Evolutionary conservation across 2,113 vertebrate genomes (phyloP).

Genomic region (Melanocharis versteri): DNA sequence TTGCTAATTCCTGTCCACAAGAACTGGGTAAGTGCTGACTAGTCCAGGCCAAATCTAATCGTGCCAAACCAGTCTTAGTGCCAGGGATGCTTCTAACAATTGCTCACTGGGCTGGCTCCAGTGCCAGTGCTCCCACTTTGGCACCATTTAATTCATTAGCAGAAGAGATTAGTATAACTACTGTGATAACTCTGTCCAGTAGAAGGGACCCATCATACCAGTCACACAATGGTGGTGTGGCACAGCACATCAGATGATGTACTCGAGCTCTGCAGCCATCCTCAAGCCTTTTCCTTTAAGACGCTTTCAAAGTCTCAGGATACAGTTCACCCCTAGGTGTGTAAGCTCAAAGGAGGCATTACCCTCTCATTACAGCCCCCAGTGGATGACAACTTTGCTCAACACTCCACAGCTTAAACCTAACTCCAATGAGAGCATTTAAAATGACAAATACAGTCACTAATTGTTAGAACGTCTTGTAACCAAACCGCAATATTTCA

Average conservation of each 20-base stretch:
- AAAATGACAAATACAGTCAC: neutral
- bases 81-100: neutral
- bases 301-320: neutral
- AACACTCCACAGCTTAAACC: neutral
- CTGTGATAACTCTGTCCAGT: neutral
- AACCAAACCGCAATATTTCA: neutral
- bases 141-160: neutral
- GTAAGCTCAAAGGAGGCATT: neutral
- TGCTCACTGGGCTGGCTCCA: neutral
- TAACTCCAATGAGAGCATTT: neutral
- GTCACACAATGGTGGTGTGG: neutral
- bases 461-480: neutral
- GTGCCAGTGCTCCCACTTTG: neutral
- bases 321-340: neutral
- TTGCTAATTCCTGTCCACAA: neutral
- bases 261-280: neutral
- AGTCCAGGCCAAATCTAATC: neutral
- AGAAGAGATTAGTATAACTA: neutral
- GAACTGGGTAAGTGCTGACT: neutral
- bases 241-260: neutral
- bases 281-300: neutral
- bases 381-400: neutral
- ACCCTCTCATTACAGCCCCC: neutral
- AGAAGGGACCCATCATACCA: neutral
- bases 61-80: neutral